Base-by-base conservation (phyloP, 2,113 vertebrate genomes). In the Psammodynastes pulverulentus region DNA sequence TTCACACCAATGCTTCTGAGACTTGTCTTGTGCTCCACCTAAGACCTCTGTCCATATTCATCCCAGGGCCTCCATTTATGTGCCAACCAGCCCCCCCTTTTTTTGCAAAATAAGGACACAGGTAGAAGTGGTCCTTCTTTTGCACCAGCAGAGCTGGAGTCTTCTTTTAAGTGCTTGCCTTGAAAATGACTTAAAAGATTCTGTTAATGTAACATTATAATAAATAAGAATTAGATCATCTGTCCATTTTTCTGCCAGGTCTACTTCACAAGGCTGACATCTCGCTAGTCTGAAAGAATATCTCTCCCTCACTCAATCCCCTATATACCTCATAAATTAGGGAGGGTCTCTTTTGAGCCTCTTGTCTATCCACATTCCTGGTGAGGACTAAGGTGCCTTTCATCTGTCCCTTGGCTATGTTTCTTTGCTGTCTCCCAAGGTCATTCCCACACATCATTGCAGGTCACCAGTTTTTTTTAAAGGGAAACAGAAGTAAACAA, bases 401-500 rank as follows among this genome's bases (percentile, higher is more conserved):
- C 23, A 79, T 43, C 34, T 79, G 72, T 79, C 17, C 19, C 72
- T 43, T 79, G 72, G 34, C 34, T 79, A 7, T 21, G 17, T 43
- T 39, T 79, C 34, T 79, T 79, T 0, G 7, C 34, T 43, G 72
- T 43, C 72, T 79, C 19, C 34, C 72, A 79, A 79, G 72, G 17
- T 79, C 72, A 43, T 79, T 79, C 72, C 34, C 72, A 79, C 3
- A 43, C 9, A 79, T 3, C 17, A 43, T 39, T 43, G 15, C 72
- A 79, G 34, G 17, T 3, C 34, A 94, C 91, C 79, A 95, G 90
- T 94, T 94, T 94, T 90, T 92, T 93, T 92, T 88, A 87, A 87
- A 96, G 93, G 79, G 90, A 96, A 91, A 84, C 84, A 94, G 93
- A 94, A 96, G 87, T 91, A 54, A 0, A 0, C 87, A 29, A 87